Evolutionary conservation across 2,113 vertebrate species (phyloP), one percentile per base, ranked within the genome.

Genomic region (Callaeas wilsoni): DNA sequence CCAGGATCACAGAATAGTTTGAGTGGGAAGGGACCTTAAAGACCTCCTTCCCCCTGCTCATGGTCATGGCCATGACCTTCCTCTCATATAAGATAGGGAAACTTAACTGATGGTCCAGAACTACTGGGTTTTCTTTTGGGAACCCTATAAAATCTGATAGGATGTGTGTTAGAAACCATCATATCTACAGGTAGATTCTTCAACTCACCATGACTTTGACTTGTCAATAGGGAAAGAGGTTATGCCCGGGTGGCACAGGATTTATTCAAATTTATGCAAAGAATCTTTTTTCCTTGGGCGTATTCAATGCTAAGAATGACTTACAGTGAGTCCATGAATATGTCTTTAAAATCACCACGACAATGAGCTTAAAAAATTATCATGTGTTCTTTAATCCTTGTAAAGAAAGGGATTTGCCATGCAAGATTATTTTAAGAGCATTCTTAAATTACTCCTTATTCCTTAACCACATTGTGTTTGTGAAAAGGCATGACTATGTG

Each of bases 351-450:
- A 79, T 70, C 6, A 5, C 30, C 50, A 32, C 69, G 74, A 76
- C 53, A 69, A 87, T 77, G n/a, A 80, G 50, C 59, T 80, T 86
- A 87, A 93, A 94, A 87, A 82, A 65, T 65, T 59, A 69, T 75
- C 67, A 33, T 27, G 16, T 91, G 26, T 69, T 62, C 81, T 65
- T 84, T 93, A 95, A 91, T 91, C 55, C 74, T 90, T 76, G 59
- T 71, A 95, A 93, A 93, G 78, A 94, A 96, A 73, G 20, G 56
- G 70, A 92, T 92, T 92, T 87, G 30, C 60, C 37, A 77, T 71
- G 50, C 62, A 83, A 80, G 55, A 95, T 95, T 91, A 84, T 89
- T 13, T 91, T 57, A 91, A 88, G 64, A 92, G 23, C 41, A 42
- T 87, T 94, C 49, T 93, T 57, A 90, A 95, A 91, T 85, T 53